phyloP scores from a whole-genome alignment of 2,888 invertebrate species.

The Noctua janthina region DNA sequence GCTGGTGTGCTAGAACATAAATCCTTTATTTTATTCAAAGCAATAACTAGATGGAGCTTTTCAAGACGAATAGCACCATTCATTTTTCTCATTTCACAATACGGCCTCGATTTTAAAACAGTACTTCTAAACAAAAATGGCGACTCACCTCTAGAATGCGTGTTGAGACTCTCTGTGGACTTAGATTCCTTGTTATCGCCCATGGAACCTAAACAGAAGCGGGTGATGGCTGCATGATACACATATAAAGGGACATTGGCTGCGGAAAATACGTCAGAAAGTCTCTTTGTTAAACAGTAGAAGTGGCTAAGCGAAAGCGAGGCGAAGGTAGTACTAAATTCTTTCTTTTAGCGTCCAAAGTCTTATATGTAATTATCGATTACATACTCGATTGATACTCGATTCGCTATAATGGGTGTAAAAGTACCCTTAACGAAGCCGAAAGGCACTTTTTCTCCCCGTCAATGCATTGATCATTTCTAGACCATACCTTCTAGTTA shows the following conservation, averaged over 20 bases:
- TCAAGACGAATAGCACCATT: not conserved
- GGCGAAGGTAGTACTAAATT: not conserved
- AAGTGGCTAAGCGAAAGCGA: not conserved
- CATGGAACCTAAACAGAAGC: conserved; percentile 82
- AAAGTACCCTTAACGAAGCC: too few relatives aligned
- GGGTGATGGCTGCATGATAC: conserved; percentile 49
- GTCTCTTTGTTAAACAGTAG: too few relatives aligned
- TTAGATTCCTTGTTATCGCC: conserved; percentile 87
- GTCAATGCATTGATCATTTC: too few relatives aligned
- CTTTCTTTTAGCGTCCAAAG: not conserved
- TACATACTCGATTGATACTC: too few relatives aligned
- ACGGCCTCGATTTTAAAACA: not conserved
- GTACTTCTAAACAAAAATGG: not conserved
- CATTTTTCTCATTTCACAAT: not conserved
- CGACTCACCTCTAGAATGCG: conserved; percentile 83
- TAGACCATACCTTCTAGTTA: too few relatives aligned
- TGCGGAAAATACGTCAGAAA: conserved; percentile 9
- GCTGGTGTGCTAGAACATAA: not conserved
- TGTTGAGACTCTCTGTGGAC: conserved; percentile 85
- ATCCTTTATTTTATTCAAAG: not conserved
- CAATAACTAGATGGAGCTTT: not conserved
- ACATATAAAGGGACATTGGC: conserved; percentile 35
- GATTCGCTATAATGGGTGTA: not conserved
- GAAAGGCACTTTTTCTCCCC: too few relatives aligned
- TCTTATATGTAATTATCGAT: not conserved